These are phyloP conservation scores for Coracias cyanogaster DNA, from an alignment of 2,797 vertebrate genomes.

Conservation along the genomic window DNA sequence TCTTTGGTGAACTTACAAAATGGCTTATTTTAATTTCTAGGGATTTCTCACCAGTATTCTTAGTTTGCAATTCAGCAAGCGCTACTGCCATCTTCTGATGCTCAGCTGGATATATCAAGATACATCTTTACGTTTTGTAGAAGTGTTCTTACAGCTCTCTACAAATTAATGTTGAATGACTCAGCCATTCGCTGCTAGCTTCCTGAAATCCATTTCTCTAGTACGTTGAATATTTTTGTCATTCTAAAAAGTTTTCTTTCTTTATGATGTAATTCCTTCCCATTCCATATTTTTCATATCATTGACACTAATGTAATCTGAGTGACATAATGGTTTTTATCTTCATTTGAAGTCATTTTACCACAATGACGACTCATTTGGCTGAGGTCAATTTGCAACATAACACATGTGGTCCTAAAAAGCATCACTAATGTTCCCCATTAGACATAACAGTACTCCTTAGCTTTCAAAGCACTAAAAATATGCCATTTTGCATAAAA, in stretches of 20 bases:
- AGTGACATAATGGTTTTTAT: background rate
- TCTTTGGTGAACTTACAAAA: constrained; percentile 3
- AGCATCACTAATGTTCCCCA: background rate
- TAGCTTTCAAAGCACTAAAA: background rate
- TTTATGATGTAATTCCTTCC: background rate
- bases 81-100: constrained; percentile 81
- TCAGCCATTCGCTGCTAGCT: background rate
- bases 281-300: background rate
- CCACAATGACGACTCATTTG: background rate
- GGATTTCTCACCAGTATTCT: background rate
- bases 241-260: background rate
- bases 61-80: constrained; percentile 46
- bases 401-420: background rate
- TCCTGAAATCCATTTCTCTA: background rate
- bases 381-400: background rate
- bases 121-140: background rate
- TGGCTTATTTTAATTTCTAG: constrained; percentile 3
- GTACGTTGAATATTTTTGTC: background rate
- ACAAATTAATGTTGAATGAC: background rate
- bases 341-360: background rate
- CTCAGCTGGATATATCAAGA: background rate
- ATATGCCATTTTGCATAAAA: background rate
- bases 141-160: background rate
- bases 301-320: background rate
- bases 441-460: background rate